phyloP scores from a whole-genome alignment of 2,113 vertebrate species.

The Lethenteron camtschaticum region DNA sequence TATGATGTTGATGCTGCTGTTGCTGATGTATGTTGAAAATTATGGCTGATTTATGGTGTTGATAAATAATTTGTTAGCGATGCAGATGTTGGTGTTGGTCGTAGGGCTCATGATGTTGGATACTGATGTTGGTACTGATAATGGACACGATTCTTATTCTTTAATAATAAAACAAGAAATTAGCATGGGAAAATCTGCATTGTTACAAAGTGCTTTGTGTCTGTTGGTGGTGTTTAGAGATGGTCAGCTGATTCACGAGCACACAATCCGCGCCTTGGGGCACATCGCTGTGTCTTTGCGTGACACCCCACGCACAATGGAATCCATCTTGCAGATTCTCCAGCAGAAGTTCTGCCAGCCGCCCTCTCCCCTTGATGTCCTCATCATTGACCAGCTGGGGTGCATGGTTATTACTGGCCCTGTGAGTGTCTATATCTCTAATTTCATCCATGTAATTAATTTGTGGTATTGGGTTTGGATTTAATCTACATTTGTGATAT shows the following conservation, averaged over 20 bases:
- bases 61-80: too few species aligned
- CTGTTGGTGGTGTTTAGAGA: constrained; percentile 31
- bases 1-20: too few species aligned
- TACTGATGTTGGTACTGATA: too few species aligned
- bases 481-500: too few species aligned
- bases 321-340: constrained; percentile 79
- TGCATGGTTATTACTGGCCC: constrained; percentile 92
- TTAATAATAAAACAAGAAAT: too few species aligned
- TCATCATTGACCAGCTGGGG: constrained; percentile 80
- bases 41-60: too few species aligned
- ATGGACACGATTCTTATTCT: too few species aligned
- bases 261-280: constrained; percentile 72
- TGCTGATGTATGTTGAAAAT: too few species aligned
- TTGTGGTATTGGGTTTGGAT: too few species aligned
- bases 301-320: constrained; percentile 79
- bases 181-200: not conserved
- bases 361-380: constrained; percentile 60
- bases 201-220: not conserved
- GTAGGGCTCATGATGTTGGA: too few species aligned
- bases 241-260: constrained; percentile 77
- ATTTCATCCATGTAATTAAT: too few species aligned
- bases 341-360: constrained; percentile 96
- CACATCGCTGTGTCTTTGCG: constrained; percentile 79
- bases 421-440: constrained; percentile 24
- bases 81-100: too few species aligned